phyloP scores from a whole-genome alignment of 2,113 vertebrate genomes.

The Ictalurus furcatus region DNA sequence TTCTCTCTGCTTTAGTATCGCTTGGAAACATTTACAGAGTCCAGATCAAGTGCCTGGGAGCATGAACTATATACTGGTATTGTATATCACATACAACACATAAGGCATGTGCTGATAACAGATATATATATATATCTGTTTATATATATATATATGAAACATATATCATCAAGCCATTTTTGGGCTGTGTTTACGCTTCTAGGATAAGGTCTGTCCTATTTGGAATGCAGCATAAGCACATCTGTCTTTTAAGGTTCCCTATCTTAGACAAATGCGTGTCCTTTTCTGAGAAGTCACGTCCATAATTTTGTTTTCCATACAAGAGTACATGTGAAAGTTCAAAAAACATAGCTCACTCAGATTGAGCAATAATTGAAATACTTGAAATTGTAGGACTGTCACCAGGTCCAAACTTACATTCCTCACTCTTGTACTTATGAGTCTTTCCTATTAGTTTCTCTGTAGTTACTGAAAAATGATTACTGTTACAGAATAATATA shows the following conservation, averaged over 20 bases:
- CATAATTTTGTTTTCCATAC: neutral
- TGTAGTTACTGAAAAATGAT: neutral
- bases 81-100: conserved; percentile 1
- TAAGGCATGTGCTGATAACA: neutral
- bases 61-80: conserved; percentile 73
- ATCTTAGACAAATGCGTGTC: neutral
- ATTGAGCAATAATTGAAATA: neutral
- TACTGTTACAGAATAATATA: neutral
- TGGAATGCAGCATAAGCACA: neutral
- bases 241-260: neutral
- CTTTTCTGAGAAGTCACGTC: neutral
- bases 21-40: conserved; percentile 82
- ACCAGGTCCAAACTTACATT: neutral
- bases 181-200: neutral
- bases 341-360: neutral
- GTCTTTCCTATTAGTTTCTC: neutral
- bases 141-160: too few species aligned
- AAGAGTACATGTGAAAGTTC: neutral
- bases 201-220: neutral
- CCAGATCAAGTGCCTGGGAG: conserved; percentile 78
- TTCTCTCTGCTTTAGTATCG: conserved; percentile 71
- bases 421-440: neutral
- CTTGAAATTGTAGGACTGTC: neutral
- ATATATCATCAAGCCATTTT: neutral
- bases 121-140: too few species aligned